Evolutionary conservation across 2,888 invertebrate genomes (phyloP).

Genomic region (Eurytoma californica): DNA sequence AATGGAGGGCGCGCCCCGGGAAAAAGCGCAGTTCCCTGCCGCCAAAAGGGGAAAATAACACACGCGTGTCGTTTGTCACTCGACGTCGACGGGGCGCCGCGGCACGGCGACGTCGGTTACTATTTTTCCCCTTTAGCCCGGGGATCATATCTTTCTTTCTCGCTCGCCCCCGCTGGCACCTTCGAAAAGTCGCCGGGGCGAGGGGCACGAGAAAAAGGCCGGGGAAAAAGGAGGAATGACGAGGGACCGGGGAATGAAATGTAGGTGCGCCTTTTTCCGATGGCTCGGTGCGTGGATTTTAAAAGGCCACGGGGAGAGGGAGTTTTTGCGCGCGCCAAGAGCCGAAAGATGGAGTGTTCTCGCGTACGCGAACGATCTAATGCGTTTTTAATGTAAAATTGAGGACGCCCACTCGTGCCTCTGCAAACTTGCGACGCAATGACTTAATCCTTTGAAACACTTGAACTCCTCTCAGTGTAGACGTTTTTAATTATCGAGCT

Average conservation of each 20-base stretch:
- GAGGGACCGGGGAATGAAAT: constrained; percentile 16
- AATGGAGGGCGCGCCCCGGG: background rate
- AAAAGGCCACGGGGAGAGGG: background rate
- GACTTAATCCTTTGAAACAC: too few relatives aligned
- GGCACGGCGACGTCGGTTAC: background rate
- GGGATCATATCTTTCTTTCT: background rate
- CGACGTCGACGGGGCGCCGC: constrained; percentile 59
- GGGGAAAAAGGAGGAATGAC: background rate
- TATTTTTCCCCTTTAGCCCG: background rate
- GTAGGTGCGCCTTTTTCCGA: background rate
- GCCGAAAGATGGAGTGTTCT: background rate
- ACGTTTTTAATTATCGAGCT: too few relatives aligned
- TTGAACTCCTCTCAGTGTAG: too few relatives aligned
- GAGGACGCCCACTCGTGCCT: background rate
- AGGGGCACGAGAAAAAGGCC: constrained; percentile 2
- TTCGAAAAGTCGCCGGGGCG: background rate
- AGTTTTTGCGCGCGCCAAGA: background rate
- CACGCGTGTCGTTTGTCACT: constrained; percentile 65
- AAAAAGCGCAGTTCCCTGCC: too few relatives aligned
- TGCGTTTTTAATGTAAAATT: constrained; percentile 17
- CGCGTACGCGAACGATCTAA: background rate
- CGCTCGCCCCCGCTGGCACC: background rate
- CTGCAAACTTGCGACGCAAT: too few relatives aligned
- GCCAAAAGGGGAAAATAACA: constrained; percentile 54
- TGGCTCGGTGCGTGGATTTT: background rate